These are phyloP conservation scores for Raja brachyura DNA, from an alignment of 2,113 vertebrate genomes.

Conservation along the genomic window DNA sequence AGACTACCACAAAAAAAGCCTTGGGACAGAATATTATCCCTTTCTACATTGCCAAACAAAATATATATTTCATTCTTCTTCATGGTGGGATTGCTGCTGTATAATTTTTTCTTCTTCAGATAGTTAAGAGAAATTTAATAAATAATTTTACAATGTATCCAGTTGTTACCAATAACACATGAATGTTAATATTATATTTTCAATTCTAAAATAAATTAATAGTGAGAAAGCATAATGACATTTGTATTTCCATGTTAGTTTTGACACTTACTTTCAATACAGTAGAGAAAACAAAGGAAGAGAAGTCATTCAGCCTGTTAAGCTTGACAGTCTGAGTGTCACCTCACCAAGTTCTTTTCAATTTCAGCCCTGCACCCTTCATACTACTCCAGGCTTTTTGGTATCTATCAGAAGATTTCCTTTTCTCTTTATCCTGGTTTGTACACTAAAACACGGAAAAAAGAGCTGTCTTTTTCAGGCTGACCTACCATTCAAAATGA, in stretches of 20 bases:
- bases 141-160: slow-evolving; percentile 7
- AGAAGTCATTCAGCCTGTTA: background rate
- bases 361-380: background rate
- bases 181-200: background rate
- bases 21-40: slow-evolving; percentile 21
- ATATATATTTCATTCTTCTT: background rate
- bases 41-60: background rate
- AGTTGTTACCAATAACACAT: background rate
- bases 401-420: too few species aligned
- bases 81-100: background rate
- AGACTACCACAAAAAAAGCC: background rate
- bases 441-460: too few species aligned
- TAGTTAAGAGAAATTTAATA: background rate
- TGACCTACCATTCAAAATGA: too few species aligned
- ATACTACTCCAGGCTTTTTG: too few species aligned
- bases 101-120: background rate
- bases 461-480: too few species aligned
- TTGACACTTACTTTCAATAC: background rate
- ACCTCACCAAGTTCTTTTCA: background rate
- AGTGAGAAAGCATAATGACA: background rate
- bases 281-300: background rate
- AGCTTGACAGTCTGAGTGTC: background rate
- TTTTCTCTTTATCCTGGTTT: too few species aligned
- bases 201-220: background rate
- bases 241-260: background rate